Evolutionary conservation across 2,113 vertebrate species (phyloP), one percentile per base, ranked within the genome.

Genomic region (Tricholaema leucomelas): DNA sequence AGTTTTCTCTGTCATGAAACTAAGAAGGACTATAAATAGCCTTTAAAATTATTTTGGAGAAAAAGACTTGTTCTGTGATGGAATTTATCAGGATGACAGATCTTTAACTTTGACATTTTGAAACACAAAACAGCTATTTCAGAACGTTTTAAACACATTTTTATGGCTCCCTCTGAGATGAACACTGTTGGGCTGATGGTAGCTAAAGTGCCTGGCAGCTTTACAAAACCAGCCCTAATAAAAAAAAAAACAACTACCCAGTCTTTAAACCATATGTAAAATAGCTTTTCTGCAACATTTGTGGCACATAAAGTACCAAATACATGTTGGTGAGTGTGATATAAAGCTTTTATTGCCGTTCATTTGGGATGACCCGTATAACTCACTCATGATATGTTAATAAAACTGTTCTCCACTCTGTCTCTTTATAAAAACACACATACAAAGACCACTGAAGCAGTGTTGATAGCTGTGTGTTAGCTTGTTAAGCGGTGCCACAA

Each of bases 261-360:
- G 74, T 87, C 93, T 88, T 93, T 93, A 95, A 95, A 95, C 95
- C 93, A 90, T 90, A 91, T 81, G 94, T 95, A 96, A 94, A 95
- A 95, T 93, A 91, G 86, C 83, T 96, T 96, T 96, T 96, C 94
- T 95, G 95, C 88, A 95, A 91, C 95, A 92, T 96, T 96, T 94
- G 92, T 94, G 95, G 93, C 94, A 95, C 94, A 88, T 95, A 95
- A 96, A 95, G 86, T 91, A 91, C 88, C 59, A 84, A 95, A 95
- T 95, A 94, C 74, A 81, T 87, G 77, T 90, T 90, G 88, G 80
- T 78, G 83, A 93, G 93, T 79, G 88, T 79, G 94, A 95, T 93
- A 84, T 95, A 94, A 95, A 94, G 86, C 50, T 95, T 96, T 96
- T 95, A 96, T 95, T 92, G 81, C 85, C 74, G 30, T 92, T 83